These are phyloP conservation scores for Lepilemur ruficaudatus DNA, from an alignment of 2,797 vertebrate species.

Conservation along the genomic window DNA sequence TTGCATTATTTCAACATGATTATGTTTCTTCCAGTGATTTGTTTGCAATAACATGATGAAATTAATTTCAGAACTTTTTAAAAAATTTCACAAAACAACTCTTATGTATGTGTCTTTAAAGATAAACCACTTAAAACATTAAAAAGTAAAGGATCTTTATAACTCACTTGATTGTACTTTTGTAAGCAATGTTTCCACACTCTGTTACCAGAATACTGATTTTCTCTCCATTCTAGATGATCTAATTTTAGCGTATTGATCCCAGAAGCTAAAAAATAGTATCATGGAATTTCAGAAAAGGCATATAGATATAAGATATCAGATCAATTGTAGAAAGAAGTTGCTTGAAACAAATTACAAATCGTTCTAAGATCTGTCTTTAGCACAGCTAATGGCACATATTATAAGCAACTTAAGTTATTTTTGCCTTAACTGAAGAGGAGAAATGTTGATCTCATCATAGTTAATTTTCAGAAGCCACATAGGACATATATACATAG, in stretches of 20 bases:
- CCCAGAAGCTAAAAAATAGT: not conserved
- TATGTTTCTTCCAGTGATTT: not conserved
- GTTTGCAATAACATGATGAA: not conserved
- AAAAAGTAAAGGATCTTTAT: not conserved
- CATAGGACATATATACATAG: not conserved
- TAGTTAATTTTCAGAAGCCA: not conserved
- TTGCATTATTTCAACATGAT: not conserved
- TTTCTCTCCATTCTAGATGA: not conserved
- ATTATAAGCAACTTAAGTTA: not conserved
- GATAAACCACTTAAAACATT: not conserved
- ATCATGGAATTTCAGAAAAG: not conserved
- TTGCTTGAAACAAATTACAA: not conserved
- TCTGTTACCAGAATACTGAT: not conserved
- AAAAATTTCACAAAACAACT: not conserved
- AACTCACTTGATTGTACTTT: not conserved
- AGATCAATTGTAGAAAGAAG: not conserved
- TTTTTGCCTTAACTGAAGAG: not conserved
- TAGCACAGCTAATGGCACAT: not conserved
- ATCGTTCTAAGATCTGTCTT: not conserved
- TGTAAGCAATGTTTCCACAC: not conserved
- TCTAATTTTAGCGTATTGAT: constrained; percentile 50
- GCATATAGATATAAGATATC: not conserved
- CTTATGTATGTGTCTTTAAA: not conserved
- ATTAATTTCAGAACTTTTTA: not conserved
- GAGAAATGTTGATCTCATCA: not conserved